These are phyloP conservation scores for Cydia strobilella DNA, from an alignment of 1,140 invertebrate genomes.

Conservation along the genomic window DNA sequence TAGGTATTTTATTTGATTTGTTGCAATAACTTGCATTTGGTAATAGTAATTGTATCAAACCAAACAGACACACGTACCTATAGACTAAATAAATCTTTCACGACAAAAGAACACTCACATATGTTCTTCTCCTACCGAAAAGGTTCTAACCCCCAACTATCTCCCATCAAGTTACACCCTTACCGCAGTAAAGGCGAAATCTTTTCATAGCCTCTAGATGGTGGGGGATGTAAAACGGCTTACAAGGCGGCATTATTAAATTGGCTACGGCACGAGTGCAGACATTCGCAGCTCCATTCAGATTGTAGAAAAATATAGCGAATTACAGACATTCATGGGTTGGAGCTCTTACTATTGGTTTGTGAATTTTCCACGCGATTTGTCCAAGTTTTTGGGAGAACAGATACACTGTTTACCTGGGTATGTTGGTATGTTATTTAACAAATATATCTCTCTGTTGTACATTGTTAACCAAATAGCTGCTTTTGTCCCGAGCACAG, in stretches of 20 bases:
- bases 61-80: not conserved
- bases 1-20: too few species aligned
- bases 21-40: not conserved
- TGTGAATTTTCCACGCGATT: not conserved
- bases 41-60: not conserved
- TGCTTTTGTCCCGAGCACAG: too few species aligned
- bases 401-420: too few species aligned
- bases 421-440: too few species aligned
- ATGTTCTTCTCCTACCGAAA: not conserved
- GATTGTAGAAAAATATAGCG: conserved; percentile 36
- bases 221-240: conserved; percentile 45
- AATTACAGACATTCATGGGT: conserved; percentile 52
- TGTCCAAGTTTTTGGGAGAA: too few species aligned
- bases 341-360: not conserved
- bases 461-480: too few species aligned
- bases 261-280: conserved; percentile 41
- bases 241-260: conserved; percentile 54
- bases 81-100: conserved; percentile 1
- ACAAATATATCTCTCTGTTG: too few species aligned
- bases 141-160: not conserved
- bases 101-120: conserved; percentile 13
- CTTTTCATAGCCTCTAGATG: conserved; percentile 6
- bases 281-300: conserved; percentile 29
- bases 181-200: conserved; percentile 3
- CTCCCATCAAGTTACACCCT: conserved; percentile 2